phyloP scores from a whole-genome alignment of 1,140 invertebrate species.

The Zaprionus davidi region DNA sequence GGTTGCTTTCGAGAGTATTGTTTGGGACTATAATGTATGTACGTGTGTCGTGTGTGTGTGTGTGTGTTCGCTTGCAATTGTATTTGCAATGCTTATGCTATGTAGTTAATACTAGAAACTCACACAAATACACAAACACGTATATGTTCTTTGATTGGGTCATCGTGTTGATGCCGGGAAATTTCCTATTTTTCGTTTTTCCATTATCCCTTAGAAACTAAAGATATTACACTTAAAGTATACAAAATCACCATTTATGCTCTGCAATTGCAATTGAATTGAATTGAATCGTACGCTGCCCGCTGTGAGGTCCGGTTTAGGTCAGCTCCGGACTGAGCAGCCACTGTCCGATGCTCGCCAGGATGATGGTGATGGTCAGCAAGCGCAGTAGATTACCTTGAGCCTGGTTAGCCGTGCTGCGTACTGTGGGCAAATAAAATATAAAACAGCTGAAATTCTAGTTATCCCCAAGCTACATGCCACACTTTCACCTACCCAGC shows the following conservation, averaged over 20 bases:
- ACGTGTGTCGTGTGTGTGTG: conserved; percentile 24
- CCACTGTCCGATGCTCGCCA: conserved; percentile 73
- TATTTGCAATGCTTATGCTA: background rate
- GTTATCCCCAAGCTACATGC: background rate
- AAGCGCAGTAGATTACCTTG: conserved; percentile 58
- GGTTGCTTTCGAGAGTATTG: conserved; percentile 2
- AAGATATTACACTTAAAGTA: conserved; percentile 82
- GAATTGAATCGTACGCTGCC: conserved; percentile 47
- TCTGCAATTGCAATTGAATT: conserved; percentile 82
- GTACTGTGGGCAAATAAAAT: conserved; percentile 48
- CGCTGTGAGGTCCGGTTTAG: conserved; percentile 38
- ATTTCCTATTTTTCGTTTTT: conserved; percentile 23
- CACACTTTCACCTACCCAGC: conserved; percentile 84
- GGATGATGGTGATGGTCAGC: conserved; percentile 70
- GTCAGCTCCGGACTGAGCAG: conserved; percentile 70
- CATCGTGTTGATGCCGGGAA: conserved; percentile 24
- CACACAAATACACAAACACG: conserved; percentile 60
- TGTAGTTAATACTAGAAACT: conserved; percentile 2
- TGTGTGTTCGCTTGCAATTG: conserved; percentile 3
- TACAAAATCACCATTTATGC: conserved; percentile 82
- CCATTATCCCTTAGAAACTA: conserved; percentile 65
- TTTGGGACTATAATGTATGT: conserved; percentile 12
- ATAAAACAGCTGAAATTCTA: conserved; percentile 22
- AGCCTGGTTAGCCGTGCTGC: conserved; percentile 60
- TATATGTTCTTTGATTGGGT: conserved; percentile 39